A percentile compares a stretch with the other conserved stretches of the same genome.
These are phyloP conservation scores for Bombus vancouverensis DNA, from an alignment of 1,140 invertebrate species.

Conservation along the genomic window DNA sequence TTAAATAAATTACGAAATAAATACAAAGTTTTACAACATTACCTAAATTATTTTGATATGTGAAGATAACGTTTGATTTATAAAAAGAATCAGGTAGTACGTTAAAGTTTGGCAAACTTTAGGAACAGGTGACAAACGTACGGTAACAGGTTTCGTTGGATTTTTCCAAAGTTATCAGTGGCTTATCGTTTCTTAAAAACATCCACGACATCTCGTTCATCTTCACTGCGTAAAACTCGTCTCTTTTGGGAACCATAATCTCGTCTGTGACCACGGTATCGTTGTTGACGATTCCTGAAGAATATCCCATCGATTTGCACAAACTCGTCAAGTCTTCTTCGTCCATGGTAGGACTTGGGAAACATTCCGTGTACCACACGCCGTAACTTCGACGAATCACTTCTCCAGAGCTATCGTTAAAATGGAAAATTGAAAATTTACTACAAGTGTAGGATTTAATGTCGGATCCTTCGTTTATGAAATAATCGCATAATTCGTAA, in stretches of 20 bases:
- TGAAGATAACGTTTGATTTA: not conserved
- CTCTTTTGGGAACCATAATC: constrained; percentile 40
- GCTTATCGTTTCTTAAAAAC: constrained; percentile 58
- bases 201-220: constrained; percentile 65
- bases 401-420: constrained; percentile 82
- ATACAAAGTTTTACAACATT: not conserved
- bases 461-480: no score
- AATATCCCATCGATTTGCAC: constrained; percentile 66
- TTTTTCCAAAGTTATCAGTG: constrained; percentile 59
- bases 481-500: not conserved
- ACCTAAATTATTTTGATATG: no score
- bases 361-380: constrained; percentile 85
- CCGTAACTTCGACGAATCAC: constrained; percentile 83
- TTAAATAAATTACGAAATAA: constrained; percentile 13
- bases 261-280: not conserved
- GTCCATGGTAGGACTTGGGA: constrained; percentile 64
- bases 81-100: no score
- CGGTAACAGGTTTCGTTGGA: constrained; percentile 64
- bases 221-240: constrained; percentile 71
- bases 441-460: no score
- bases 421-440: constrained; percentile 36
- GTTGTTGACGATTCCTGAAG: constrained; percentile 48
- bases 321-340: constrained; percentile 36
- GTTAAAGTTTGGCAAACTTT: not conserved
- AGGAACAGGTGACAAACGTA: constrained; percentile 65